phyloP scores from a whole-genome alignment of 2,113 vertebrate species.

The Rhizomys pruinosus region DNA sequence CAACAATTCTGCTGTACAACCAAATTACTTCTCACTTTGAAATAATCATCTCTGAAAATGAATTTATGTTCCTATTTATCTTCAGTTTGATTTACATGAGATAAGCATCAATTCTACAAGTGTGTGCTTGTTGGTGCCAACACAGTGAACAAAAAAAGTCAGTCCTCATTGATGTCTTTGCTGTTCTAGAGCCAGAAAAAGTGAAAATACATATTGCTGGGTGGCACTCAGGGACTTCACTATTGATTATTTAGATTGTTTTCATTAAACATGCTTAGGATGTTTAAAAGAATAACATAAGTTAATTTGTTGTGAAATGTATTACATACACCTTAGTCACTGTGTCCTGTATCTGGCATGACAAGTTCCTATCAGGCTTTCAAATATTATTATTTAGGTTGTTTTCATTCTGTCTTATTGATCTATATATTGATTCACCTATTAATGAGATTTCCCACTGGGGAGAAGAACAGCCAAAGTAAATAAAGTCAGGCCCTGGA shows the following conservation, averaged over 20 bases:
- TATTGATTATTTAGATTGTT: constrained; percentile 26
- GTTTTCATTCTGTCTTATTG: constrained; percentile 75
- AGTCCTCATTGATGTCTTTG: constrained; percentile 64
- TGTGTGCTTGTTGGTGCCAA: constrained; percentile 70
- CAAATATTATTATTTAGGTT: constrained; percentile 62
- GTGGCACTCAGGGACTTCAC: background rate
- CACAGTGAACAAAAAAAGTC: constrained; percentile 52
- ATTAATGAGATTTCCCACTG: constrained; percentile 73
- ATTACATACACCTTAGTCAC: constrained; percentile 4
- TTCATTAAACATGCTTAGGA: constrained; percentile 32
- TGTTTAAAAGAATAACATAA: constrained; percentile 64
- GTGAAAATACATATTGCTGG: constrained; percentile 2
- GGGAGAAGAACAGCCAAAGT: constrained; percentile 43
- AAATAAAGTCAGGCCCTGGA: constrained; percentile 54
- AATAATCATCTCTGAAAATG: constrained; percentile 60
- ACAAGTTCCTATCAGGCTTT: constrained; percentile 30
- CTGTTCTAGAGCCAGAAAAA: constrained; percentile 75
- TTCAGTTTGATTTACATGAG: constrained; percentile 71
- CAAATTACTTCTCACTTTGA: constrained; percentile 27
- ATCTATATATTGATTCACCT: constrained; percentile 74
- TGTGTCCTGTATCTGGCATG: background rate
- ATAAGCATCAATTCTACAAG: constrained; percentile 76
- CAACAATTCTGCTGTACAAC: background rate
- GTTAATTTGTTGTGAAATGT: background rate
- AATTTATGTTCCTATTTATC: constrained; percentile 71